Evolutionary conservation across 1,140 invertebrate species (phyloP).

Genomic region (Antheraea mylitta): DNA sequence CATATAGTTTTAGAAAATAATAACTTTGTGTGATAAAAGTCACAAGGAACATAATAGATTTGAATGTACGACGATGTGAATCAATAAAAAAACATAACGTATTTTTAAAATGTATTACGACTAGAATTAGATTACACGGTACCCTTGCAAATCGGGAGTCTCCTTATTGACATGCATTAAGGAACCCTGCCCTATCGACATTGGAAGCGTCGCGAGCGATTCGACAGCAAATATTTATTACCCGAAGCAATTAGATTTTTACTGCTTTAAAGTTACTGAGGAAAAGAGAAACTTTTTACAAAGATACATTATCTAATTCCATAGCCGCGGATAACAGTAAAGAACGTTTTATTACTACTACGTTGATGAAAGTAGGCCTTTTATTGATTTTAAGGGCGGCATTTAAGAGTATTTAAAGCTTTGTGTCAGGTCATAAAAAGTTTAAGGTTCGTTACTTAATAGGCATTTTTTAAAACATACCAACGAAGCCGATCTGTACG

Average conservation of each 20-base stretch:
- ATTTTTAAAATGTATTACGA: conserved; percentile 23
- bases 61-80: background rate
- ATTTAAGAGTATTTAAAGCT: conserved; percentile 66
- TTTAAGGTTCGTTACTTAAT: conserved; percentile 41
- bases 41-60: too few species aligned
- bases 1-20: too few species aligned
- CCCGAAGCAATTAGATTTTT: conserved; percentile 53
- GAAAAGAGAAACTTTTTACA: conserved; percentile 46
- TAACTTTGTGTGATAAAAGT: too few species aligned
- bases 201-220: conserved; percentile 41
- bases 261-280: conserved; percentile 42
- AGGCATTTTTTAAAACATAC: conserved; percentile 33
- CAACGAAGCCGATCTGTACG: background rate
- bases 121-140: conserved; percentile 32
- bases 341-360: conserved; percentile 68
- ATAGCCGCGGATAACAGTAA: conserved; percentile 65
- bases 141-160: conserved; percentile 38
- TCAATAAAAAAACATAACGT: background rate
- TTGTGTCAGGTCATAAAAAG: conserved; percentile 55
- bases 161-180: conserved; percentile 57
- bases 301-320: conserved; percentile 68
- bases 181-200: conserved; percentile 46
- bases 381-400: conserved; percentile 71
- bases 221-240: conserved; percentile 54
- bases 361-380: conserved; percentile 69